A percentile compares a stretch with the other conserved stretches of the same genome.
Evolutionary conservation across 2,888 invertebrate genomes (phyloP).

Genomic region (Himalopsyche japonica): DNA sequence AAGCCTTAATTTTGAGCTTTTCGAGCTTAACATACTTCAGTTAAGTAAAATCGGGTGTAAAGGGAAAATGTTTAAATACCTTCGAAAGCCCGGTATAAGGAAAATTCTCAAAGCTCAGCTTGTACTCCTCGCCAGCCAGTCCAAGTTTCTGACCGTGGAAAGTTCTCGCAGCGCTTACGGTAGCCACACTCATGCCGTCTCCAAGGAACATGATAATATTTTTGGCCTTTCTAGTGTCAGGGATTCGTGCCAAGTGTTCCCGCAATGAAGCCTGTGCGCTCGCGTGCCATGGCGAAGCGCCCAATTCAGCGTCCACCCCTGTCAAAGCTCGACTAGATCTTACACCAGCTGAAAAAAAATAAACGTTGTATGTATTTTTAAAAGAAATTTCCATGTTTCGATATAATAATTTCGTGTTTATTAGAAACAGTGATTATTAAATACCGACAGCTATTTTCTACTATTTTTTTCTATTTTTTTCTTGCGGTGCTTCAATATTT

Average conservation of each 20-base stretch:
- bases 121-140: constrained; percentile 68
- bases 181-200: constrained; percentile 86
- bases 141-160: constrained; percentile 68
- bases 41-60: no score
- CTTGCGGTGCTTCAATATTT: no score
- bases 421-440: no score
- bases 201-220: constrained; percentile 35
- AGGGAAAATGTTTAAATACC: constrained; percentile 50
- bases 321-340: constrained; percentile 18
- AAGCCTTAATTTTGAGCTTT: no score
- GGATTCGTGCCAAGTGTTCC: constrained; percentile 10
- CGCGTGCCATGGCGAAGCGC: constrained; percentile 21
- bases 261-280: constrained; percentile 22
- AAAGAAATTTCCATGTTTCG: no score
- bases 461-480: no score
- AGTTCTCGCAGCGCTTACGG: constrained; percentile 75
- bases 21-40: no score
- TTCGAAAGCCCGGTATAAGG: constrained; percentile 76
- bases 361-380: no score
- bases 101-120: constrained; percentile 75
- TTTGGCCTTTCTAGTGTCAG: constrained; percentile 26
- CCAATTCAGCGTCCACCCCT: constrained; percentile 14
- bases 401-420: no score
- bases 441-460: no score
- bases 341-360: constrained; percentile 2